Percentiles rank a stretch among this genome's conserved stretches.
phyloP scores from a whole-genome alignment of 1,140 invertebrate species.

The Dysdera silvatica region DNA sequence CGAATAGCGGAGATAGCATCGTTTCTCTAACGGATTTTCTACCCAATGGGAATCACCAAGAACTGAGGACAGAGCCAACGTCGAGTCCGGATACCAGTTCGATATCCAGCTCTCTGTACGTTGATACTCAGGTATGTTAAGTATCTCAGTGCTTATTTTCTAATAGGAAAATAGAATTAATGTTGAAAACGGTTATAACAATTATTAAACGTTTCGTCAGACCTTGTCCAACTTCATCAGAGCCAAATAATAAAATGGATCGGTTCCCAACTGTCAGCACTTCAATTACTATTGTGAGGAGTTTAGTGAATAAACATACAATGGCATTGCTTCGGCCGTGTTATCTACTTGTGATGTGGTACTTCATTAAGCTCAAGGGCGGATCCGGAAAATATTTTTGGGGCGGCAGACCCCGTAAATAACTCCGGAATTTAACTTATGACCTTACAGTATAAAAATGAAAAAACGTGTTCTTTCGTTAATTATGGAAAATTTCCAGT shows the following conservation, averaged over 20 bases:
- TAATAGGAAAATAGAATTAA: not conserved
- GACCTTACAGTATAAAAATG: too few relatives aligned
- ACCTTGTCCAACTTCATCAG: constrained; percentile 2
- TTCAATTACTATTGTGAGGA: too few relatives aligned
- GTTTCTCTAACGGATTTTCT: constrained; percentile 3
- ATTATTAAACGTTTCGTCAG: not conserved
- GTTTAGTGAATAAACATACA: too few relatives aligned
- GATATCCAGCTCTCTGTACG: constrained; percentile 23
- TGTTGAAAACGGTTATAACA: not conserved
- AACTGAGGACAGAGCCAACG: not conserved
- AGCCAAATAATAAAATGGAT: constrained; percentile 6
- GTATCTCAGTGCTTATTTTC: not conserved
- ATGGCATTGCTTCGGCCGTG: too few relatives aligned
- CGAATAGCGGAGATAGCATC: constrained; percentile 18
- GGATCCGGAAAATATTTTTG: too few relatives aligned
- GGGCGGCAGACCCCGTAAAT: too few relatives aligned
- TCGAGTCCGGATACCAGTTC: constrained; percentile 21
- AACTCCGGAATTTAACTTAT: too few relatives aligned
- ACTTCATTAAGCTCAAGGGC: too few relatives aligned
- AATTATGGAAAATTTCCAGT: too few relatives aligned
- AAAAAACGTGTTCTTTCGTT: too few relatives aligned
- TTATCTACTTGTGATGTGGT: too few relatives aligned
- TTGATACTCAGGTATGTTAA: constrained; percentile 25
- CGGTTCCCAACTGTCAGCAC: too few relatives aligned
- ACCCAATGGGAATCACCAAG: constrained; percentile 8